phyloP scores from a whole-genome alignment of 2,888 invertebrate species.

The Meghimatium bilineatum region DNA sequence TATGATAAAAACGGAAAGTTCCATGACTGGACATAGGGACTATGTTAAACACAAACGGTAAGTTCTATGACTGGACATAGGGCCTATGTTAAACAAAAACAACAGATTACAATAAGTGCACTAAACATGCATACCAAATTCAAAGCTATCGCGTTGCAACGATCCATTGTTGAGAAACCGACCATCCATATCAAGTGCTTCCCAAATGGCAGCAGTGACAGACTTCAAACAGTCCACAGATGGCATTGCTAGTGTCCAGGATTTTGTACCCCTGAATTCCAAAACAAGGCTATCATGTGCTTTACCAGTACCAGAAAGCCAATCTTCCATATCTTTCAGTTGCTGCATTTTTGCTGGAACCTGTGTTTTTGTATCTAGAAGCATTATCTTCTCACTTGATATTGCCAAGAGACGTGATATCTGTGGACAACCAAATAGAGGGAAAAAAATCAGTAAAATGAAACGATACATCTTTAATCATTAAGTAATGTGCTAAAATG shows the following conservation, averaged over 20 bases:
- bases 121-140: slow-evolving; percentile 63
- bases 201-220: slow-evolving; percentile 81
- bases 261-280: slow-evolving; percentile 81
- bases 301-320: slow-evolving; percentile 82
- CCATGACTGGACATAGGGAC: no score
- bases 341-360: slow-evolving; percentile 79
- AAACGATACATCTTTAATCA: not conserved
- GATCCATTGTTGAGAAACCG: slow-evolving; percentile 68
- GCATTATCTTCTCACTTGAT: slow-evolving; percentile 80
- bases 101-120: not conserved
- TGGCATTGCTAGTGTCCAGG: slow-evolving; percentile 79
- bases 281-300: slow-evolving; percentile 81
- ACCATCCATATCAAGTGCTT: slow-evolving; percentile 81
- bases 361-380: slow-evolving; percentile 82
- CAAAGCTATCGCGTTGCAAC: slow-evolving; percentile 70
- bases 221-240: slow-evolving; percentile 79
- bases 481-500: no score
- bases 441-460: not conserved
- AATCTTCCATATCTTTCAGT: slow-evolving; percentile 81
- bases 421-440: slow-evolving; percentile 69
- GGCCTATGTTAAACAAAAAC: no score
- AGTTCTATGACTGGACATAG: no score
- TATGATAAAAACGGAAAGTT: no score
- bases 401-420: slow-evolving; percentile 81
- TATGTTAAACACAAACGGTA: no score